Evolutionary conservation across 2,113 vertebrate species (phyloP).

Genomic region (Danionella cerebrum): DNA sequence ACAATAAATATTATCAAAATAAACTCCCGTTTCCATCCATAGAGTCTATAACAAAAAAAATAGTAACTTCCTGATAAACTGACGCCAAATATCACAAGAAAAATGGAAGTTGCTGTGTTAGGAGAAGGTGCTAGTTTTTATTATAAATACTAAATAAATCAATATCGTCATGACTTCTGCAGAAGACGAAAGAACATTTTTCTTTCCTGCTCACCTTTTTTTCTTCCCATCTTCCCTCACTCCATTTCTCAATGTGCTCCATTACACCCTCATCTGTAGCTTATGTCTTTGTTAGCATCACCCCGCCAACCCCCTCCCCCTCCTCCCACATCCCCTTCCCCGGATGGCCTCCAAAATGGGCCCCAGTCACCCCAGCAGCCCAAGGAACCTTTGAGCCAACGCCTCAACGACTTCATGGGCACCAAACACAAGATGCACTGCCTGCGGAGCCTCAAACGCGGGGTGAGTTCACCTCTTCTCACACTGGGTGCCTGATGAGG

Average conservation of each 20-base stretch:
- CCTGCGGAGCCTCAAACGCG: slow-evolving; percentile 92
- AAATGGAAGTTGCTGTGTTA: no score
- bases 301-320: slow-evolving; percentile 89
- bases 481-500: background rate
- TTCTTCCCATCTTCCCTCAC: slow-evolving; percentile 14
- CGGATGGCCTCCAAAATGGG: slow-evolving; percentile 79
- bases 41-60: no score
- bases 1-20: no score
- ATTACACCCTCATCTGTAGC: slow-evolving; percentile 68
- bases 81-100: no score
- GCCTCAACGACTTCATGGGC: slow-evolving; percentile 96
- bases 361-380: slow-evolving; percentile 88
- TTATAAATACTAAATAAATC: no score
- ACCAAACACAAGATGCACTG: slow-evolving; percentile 99
- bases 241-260: slow-evolving; percentile 32
- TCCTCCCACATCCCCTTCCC: slow-evolving; percentile 84
- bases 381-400: slow-evolving; percentile 93
- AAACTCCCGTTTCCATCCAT: no score
- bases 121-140: no score
- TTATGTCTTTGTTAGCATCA: slow-evolving; percentile 93
- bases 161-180: no score
- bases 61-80: no score
- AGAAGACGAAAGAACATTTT: no score
- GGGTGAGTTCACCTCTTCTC: slow-evolving; percentile 64
- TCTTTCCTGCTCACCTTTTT: slow-evolving; percentile 17